Evolutionary conservation across 2,113 vertebrate species (phyloP), one percentile per base, ranked within the genome.

Genomic region (Cinclus mexicanus): DNA sequence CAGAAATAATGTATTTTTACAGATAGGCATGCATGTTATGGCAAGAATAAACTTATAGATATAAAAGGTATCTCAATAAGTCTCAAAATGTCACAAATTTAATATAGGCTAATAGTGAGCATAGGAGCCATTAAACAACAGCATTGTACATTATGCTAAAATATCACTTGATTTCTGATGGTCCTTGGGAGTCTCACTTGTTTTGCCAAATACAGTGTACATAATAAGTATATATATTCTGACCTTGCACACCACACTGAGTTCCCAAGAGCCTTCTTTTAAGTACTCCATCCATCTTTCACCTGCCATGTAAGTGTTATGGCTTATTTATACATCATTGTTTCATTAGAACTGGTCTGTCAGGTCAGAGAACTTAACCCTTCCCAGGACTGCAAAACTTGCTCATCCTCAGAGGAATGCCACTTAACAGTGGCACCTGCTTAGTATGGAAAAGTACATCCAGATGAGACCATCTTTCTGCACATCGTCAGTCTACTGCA

Each of bases 281-380:
- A 97, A 95, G 86, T 76, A 87, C 41, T 67, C 12, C 52, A 92
- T 93, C 86, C 86, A 95, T 97, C 96, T 94, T 96, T 94, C 93
- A 92, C 49, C 80, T 89, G 83, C 63, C 59, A 56, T n/a, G 18
- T 53, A 92, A 95, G 59, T 65, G 70, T n/a, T 93, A 42, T 0
- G 15, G 85, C 71, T 95, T 95, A 82, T 80, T 96, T 93, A 83
- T 59, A 70, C 41, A 92, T 69, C 83, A 82, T 42, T 85, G 60
- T 76, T 92, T 82, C n/a, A 31, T 68, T 50, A 85, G 64, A 89
- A 25, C 70, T 78, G 52, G 17, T 80, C 77, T 72, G 82, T 96
- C 93, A 86, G 35, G 35, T 93, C 49, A 50, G 83, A 81, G 67
- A 35, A 89, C 63, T 84, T 26, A 87, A 14, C 33, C n/a, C 44